Evolutionary conservation across 2,797 vertebrate genomes (phyloP).

Genomic region (Zenarchopterus dispar): DNA sequence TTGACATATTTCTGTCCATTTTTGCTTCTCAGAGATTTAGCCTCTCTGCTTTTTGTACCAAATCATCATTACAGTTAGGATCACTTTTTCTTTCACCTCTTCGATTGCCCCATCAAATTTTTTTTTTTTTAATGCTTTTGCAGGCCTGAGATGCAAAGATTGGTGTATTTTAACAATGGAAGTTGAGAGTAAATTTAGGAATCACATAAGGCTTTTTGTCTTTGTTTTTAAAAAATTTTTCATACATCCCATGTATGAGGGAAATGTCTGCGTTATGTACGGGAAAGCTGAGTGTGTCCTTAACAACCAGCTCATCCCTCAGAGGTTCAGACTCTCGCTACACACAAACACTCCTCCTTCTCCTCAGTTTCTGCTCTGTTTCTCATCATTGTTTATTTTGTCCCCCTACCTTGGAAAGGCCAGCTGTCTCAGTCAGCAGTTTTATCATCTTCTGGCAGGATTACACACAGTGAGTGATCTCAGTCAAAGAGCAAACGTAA

Average conservation of each 20-base stretch:
- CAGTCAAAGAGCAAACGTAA: conserved; percentile 51
- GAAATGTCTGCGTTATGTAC: background rate
- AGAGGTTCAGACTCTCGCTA: conserved; percentile 16
- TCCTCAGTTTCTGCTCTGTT: conserved; percentile 13
- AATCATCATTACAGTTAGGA: too few relatives aligned
- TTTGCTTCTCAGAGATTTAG: too few relatives aligned
- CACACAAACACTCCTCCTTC: conserved; percentile 11
- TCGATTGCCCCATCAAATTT: too few relatives aligned
- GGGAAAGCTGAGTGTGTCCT: conserved; percentile 19
- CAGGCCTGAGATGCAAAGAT: too few relatives aligned
- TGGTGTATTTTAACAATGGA: too few relatives aligned
- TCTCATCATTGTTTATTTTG: conserved; percentile 54
- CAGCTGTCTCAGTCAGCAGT: conserved; percentile 58
- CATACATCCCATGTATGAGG: background rate
- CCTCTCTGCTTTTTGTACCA: too few relatives aligned
- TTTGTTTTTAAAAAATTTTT: background rate
- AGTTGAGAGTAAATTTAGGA: too few relatives aligned
- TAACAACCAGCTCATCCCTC: conserved; percentile 51
- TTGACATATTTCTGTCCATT: too few relatives aligned
- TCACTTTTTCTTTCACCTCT: too few relatives aligned
- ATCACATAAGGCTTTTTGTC: too few relatives aligned
- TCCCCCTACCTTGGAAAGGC: conserved; percentile 42
- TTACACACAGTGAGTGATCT: conserved; percentile 37
- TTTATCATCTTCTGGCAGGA: conserved; percentile 46
- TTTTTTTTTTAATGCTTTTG: too few relatives aligned